Evolutionary conservation across 2,888 invertebrate species (phyloP), one percentile per base, ranked within the genome.

Genomic region (Caenorhabditis sp.): DNA sequence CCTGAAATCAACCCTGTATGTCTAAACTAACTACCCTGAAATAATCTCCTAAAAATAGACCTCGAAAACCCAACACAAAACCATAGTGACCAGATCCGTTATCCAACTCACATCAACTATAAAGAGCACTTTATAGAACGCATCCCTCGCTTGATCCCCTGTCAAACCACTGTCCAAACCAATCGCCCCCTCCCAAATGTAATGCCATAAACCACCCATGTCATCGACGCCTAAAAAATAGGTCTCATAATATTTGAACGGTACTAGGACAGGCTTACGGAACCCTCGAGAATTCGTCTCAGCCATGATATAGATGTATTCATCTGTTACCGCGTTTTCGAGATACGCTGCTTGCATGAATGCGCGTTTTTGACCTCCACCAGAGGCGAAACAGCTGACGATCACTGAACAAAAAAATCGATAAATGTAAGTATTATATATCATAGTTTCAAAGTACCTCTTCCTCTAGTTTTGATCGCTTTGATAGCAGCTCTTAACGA

Each of bases 231-330:
- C 71, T 72, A 61, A n/a, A 72, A 58, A 4, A n/a, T n/a, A n/a
- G n/a, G n/a, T n/a, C n/a, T n/a, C n/a, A n/a, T n/a, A n/a, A n/a
- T n/a, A n/a, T n/a, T n/a, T n/a, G n/a, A n/a, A n/a, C n/a, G n/a
- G n/a, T n/a, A n/a, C n/a, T n/a, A n/a, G n/a, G n/a, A n/a, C n/a
- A 10, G 3, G 1, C 43, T 27, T 49, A 76, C 76, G 25, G 58
- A 69, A 78, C 65, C 69, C 76, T 31, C 63, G 58, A 0, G 70
- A 68, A 27, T 68, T 70, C 0, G 74, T 70, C 36, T 70, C 76
- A n/a, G 72, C 68, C 65, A 79, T 77, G 12, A 81, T 74, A 61
- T 69, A 81, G 17, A 79, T 71, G 61, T 63, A 81, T 54, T 78
- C 78, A 56, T 66, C 68, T 21, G 12, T 76, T n/a, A 70, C 57